A percentile compares a stretch with the other conserved stretches of the same genome.
Evolutionary conservation across 2,797 vertebrate species (phyloP).

Genomic region (Hypotaenidia philippensis): DNA sequence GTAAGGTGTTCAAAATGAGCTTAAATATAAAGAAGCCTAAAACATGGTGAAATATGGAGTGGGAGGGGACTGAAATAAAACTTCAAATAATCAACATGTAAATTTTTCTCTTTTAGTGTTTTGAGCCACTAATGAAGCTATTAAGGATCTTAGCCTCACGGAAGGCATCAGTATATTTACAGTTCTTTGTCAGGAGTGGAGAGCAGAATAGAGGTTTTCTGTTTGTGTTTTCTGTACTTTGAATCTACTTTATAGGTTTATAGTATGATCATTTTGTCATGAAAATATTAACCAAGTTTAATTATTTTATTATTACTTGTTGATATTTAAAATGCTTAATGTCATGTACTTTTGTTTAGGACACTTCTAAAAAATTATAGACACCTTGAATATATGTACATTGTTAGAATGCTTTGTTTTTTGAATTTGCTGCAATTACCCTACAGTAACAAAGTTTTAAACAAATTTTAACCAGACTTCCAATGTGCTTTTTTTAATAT

Average conservation of each 20-base stretch:
- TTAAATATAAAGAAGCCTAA: not conserved
- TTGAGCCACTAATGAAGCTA: not conserved
- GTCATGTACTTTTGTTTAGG: not conserved
- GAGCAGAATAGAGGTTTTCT: not conserved
- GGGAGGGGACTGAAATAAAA: not conserved
- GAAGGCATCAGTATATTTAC: not conserved
- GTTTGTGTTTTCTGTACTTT: not conserved
- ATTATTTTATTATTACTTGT: not conserved
- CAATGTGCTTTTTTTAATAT: not conserved
- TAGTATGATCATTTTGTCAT: not conserved
- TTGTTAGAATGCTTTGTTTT: not conserved
- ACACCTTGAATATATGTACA: not conserved
- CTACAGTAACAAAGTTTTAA: not conserved
- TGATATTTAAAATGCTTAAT: not conserved
- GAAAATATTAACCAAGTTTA: not conserved
- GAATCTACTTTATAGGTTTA: not conserved
- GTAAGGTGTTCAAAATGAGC: not conserved
- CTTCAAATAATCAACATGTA: fast-evolving
- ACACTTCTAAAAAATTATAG: not conserved
- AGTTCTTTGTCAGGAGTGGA: not conserved
- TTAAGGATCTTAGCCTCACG: not conserved
- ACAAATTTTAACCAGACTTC: not conserved
- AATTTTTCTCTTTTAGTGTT: not conserved
- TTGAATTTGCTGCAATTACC: not conserved
- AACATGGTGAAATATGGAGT: not conserved